A percentile compares a stretch with the other conserved stretches of the same genome.
These are phyloP conservation scores for Sphaerophoria rueppellii DNA, from an alignment of 2,888 invertebrate genomes.

Conservation along the genomic window DNA sequence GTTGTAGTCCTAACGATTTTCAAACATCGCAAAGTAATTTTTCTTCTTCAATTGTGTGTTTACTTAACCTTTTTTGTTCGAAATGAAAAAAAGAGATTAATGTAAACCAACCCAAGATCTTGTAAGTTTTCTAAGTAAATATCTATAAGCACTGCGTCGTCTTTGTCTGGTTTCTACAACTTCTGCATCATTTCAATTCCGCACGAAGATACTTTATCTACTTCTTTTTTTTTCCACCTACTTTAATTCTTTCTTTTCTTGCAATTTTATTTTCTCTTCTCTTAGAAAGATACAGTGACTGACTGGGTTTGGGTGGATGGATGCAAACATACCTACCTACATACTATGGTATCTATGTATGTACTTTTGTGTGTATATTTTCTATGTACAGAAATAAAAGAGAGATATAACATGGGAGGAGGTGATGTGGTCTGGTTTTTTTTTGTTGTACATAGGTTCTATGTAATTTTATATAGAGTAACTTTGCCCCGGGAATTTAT, in stretches of 20 bases:
- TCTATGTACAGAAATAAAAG: neutral
- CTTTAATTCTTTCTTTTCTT: slow-evolving; percentile 49
- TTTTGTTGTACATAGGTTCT: neutral
- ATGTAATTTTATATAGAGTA: slow-evolving; percentile 36
- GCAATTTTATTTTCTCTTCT: slow-evolving; percentile 32
- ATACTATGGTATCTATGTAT: no score
- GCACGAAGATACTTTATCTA: slow-evolving; percentile 47
- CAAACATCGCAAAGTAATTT: slow-evolving; percentile 34
- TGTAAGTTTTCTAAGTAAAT: slow-evolving; percentile 53
- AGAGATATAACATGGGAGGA: slow-evolving; percentile 9
- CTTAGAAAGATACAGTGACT: slow-evolving; percentile 3
- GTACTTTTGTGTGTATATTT: neutral
- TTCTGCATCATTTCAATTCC: slow-evolving; percentile 53
- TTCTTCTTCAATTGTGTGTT: slow-evolving; percentile 35
- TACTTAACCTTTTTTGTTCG: slow-evolving; percentile 24
- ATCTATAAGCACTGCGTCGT: slow-evolving; percentile 19
- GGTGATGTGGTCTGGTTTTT: slow-evolving; percentile 16
- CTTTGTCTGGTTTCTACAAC: slow-evolving; percentile 64
- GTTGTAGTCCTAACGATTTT: slow-evolving; percentile 6
- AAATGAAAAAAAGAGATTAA: slow-evolving; percentile 47
- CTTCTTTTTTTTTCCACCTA: slow-evolving; percentile 48
- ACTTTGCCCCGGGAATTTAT: slow-evolving; percentile 65
- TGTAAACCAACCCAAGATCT: slow-evolving; percentile 62
- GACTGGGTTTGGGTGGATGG: slow-evolving; percentile 33
- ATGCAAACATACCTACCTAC: neutral